phyloP scores from a whole-genome alignment of 2,888 invertebrate genomes.

The Parascotia fuliginaria region DNA sequence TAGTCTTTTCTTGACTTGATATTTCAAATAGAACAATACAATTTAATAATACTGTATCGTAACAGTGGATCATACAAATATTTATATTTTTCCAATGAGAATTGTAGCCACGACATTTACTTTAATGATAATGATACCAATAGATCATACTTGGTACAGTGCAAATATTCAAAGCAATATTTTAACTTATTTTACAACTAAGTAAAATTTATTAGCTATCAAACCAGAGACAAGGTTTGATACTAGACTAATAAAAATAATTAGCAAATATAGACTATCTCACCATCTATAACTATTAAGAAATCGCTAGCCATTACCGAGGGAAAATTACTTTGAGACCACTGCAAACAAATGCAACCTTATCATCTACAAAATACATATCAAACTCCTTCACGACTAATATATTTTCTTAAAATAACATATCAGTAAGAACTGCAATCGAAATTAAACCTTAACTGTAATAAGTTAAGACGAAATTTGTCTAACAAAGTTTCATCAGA shows the following conservation, averaged over 20 bases:
- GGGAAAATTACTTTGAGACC: constrained; percentile 38
- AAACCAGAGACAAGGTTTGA: not conserved
- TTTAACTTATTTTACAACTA: too few relatives aligned
- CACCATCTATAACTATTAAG: constrained; percentile 68
- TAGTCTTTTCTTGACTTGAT: too few relatives aligned
- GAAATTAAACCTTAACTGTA: not conserved
- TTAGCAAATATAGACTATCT: constrained; percentile 49
- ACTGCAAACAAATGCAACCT: constrained; percentile 11
- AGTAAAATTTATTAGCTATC: not conserved
- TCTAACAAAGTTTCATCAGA: constrained; percentile 26
- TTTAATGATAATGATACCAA: too few relatives aligned
- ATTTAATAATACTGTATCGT: too few relatives aligned
- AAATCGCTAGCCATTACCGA: constrained; percentile 67
- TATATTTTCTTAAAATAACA: constrained; percentile 20
- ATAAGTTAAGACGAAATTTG: constrained; percentile 9
- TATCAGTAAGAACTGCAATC: not conserved
- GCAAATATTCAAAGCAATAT: too few relatives aligned
- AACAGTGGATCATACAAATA: too few relatives aligned
- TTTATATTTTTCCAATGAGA: too few relatives aligned
- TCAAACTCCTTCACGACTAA: constrained; percentile 9
- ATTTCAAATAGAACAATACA: too few relatives aligned
- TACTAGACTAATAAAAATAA: constrained; percentile 58
- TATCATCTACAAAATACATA: not conserved
- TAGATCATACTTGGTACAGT: too few relatives aligned
- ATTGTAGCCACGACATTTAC: too few relatives aligned